phyloP scores from a whole-genome alignment of 1,140 invertebrate species.

The Aradophagus sp. region DNA sequence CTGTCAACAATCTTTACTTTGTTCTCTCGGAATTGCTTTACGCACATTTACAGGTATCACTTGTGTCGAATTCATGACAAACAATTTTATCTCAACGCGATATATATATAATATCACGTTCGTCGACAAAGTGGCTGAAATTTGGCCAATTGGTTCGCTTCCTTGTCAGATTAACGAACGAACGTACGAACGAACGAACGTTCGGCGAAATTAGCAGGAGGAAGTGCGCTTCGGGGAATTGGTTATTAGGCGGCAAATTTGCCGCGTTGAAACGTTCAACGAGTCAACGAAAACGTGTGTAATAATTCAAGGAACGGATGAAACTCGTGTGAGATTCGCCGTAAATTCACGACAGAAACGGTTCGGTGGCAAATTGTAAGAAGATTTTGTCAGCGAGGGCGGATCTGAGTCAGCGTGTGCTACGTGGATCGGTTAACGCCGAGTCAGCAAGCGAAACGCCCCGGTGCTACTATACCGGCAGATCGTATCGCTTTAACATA shows the following conservation, averaged over 20 bases:
- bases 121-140: slow-evolving; percentile 9
- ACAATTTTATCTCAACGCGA: slow-evolving; percentile 27
- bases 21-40: slow-evolving; percentile 53
- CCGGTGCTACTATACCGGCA: slow-evolving; percentile 53
- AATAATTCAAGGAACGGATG: slow-evolving; percentile 33
- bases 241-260: slow-evolving; percentile 18
- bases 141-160: slow-evolving; percentile 17
- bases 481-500: slow-evolving; percentile 58
- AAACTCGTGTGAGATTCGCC: slow-evolving; percentile 16
- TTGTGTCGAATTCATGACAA: slow-evolving; percentile 16
- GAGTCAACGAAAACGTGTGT: slow-evolving; percentile 6
- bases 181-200: too few species aligned
- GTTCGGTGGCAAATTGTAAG: slow-evolving; percentile 18
- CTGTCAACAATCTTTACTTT: slow-evolving; percentile 64
- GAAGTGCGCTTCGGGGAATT: slow-evolving; percentile 11
- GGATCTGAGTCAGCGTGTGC: slow-evolving; percentile 72
- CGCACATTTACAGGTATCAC: slow-evolving; percentile 35
- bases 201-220: slow-evolving; percentile 4
- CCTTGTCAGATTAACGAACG: slow-evolving; percentile 29
- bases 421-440: slow-evolving; percentile 65
- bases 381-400: slow-evolving; percentile 55
- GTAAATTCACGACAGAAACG: slow-evolving; percentile 12
- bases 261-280: slow-evolving; percentile 1
- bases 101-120: slow-evolving; percentile 40
- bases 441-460: slow-evolving; percentile 71